Base-by-base conservation (phyloP, 1,140 invertebrate genomes). In the Polyergus mexicanus region DNA sequence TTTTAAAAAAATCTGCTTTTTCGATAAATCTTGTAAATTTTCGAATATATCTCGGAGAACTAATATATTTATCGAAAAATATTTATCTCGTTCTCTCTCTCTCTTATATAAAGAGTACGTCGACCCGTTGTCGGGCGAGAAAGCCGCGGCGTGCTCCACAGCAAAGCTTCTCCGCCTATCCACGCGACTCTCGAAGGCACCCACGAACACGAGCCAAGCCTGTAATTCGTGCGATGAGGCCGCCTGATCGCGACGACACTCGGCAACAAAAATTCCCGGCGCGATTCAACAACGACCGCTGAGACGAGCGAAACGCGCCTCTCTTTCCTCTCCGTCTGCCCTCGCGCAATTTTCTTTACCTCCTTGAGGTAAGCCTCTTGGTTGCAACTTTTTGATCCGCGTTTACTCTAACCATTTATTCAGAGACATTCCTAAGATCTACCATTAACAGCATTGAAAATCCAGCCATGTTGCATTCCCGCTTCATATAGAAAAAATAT, bases 161-260 rank as follows among this genome's bases (percentile, higher is more conserved):
- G 35, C 88, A 41, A 56, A 32, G 56, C 78, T 90, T 90, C 92
- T 89, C 90, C 93, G 91, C 92, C 93, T 93, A 91, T 93, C 93
- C 93, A 94, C 93, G 93, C 93, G 93, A 93, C 92, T 92, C 91
- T 92, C 88, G 38, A 72, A 84, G 88, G 84, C 86, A 90, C 81
- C 92, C 92, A 91, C 90, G 93, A 90, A 91, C 89, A 74, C 91
- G 87, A 68, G 76, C 89, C 85, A 78, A 90, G 92, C 90, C 93
- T 94, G 93, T 94, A 94, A 94, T 94, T 92, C 93, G 66, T 81
- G 74, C 92, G 93, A 94, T 94, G 93, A 94, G 90, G 92, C 93
- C 93, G 93, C 93, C 87, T 85, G 91, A 88, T 90, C 84, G 92
- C 93, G 93, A 93, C 92, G 93, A 94, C 93, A 94, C 91, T 91